Percentiles rank a stretch among this genome's conserved stretches.
Evolutionary conservation across 2,113 vertebrate genomes (phyloP).

Genomic region (Etheostoma spectabile): DNA sequence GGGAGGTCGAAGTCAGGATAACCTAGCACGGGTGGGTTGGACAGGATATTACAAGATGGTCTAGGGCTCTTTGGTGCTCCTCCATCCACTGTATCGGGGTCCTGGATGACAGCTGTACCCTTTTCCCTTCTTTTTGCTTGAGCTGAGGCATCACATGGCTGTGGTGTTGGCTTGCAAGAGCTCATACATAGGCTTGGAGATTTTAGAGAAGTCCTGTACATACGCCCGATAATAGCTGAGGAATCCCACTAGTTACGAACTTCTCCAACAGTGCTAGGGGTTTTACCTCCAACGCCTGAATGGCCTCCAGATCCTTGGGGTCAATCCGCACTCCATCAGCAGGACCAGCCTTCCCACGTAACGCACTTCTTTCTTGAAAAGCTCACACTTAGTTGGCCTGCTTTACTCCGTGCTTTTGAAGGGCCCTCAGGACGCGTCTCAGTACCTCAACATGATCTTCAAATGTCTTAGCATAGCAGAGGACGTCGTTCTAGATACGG

Average conservation of each 20-base stretch:
- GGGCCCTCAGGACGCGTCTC: not conserved
- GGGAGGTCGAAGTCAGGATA: too few species aligned
- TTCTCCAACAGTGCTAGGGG: not conserved
- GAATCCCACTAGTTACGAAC: not conserved
- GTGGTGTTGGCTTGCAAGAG: too few species aligned
- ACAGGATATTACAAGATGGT: too few species aligned
- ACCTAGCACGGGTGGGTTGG: too few species aligned
- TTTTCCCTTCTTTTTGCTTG: too few species aligned
- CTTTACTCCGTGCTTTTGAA: not conserved
- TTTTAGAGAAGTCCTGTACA: not conserved
- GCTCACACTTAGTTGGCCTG: conserved; percentile 8
- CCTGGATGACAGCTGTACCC: too few species aligned
- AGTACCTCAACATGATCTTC: not conserved
- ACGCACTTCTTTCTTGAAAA: not conserved
- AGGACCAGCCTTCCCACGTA: conserved; percentile 16
- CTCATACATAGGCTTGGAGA: conserved; percentile 10
- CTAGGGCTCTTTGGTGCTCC: too few species aligned
- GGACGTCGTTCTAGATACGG: conserved; percentile 3
- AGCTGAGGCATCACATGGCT: not conserved
- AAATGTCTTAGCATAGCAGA: not conserved
- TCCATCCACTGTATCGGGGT: too few species aligned
- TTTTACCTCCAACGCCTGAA: not conserved
- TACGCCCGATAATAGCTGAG: not conserved
- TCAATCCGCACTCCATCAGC: not conserved
- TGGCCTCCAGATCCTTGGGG: not conserved